Conservation (phyloP, 2,797 vertebrate genomes). For the Mormyrops boulengeri region DNA sequence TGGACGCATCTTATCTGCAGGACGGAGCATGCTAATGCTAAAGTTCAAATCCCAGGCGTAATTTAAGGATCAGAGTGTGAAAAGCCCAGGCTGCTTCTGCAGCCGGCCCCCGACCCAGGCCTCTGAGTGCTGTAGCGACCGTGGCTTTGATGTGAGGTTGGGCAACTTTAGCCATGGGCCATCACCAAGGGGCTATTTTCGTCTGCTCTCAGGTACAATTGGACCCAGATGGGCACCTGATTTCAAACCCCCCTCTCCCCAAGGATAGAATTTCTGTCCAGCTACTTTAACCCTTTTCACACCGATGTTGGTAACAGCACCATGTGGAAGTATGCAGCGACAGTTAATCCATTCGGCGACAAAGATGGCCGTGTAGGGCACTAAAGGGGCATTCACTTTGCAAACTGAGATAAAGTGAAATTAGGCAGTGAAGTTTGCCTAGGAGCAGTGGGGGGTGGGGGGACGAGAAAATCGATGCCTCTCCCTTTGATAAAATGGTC, state of each 20-base stretch:
- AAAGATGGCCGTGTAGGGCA: neutral
- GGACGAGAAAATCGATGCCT: neutral
- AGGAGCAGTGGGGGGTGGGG: neutral
- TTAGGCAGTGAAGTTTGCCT: neutral
- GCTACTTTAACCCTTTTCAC: conserved; percentile 37
- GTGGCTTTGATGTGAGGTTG: conserved; percentile 42
- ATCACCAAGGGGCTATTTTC: conserved; percentile 51
- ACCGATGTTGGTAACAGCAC: conserved; percentile 1
- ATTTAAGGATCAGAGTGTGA: conserved; percentile 34
- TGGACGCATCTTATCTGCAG: conserved; percentile 62
- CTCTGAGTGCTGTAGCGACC: neutral
- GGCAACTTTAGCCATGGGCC: conserved; percentile 37
- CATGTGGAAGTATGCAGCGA: neutral
- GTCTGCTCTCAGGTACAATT: conserved; percentile 53
- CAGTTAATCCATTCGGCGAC: neutral
- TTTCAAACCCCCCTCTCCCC: conserved; percentile 19
- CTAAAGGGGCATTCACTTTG: neutral
- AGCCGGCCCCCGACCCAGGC: conserved; percentile 23
- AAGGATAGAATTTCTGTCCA: conserved; percentile 29
- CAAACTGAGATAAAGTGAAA: neutral
- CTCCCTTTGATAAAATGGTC: neutral
- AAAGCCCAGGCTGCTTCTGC: conserved; percentile 29
- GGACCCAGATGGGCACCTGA: conserved; percentile 58
- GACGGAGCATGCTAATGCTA: conserved; percentile 37
- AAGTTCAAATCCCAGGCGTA: conserved; percentile 47